Conservation (phyloP, 2,113 vertebrate species). For the Gavia stellata region DNA sequence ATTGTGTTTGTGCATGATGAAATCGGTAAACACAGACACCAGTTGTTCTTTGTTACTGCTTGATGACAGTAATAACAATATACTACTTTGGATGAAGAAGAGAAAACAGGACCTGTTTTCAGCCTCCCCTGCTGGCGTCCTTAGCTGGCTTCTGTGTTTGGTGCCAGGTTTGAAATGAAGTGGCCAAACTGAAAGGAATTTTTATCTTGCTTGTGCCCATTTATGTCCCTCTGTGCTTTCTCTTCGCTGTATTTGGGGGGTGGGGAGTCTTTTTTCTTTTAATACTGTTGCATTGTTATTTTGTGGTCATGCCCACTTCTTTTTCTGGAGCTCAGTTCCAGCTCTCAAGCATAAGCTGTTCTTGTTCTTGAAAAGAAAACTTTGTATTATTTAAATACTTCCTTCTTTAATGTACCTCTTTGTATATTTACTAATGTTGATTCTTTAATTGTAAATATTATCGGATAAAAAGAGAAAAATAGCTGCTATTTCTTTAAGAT, state of each 20-base stretch:
- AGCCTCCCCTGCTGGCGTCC: neutral
- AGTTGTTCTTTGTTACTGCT: neutral
- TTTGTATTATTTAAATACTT: neutral
- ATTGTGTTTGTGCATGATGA: neutral
- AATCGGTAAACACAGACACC: neutral
- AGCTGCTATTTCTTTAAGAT: neutral
- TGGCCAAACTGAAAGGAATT: neutral
- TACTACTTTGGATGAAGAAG: neutral
- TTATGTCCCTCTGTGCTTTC: neutral
- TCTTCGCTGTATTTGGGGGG: neutral
- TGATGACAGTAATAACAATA: neutral
- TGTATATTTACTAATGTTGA: neutral
- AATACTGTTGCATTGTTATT: neutral
- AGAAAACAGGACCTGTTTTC: neutral
- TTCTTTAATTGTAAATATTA: neutral
- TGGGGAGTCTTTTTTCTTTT: neutral
- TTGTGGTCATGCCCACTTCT: rapidly evolving
- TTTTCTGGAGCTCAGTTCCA: neutral
- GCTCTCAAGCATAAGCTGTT: neutral
- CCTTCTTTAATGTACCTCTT: neutral
- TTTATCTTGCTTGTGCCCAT: neutral
- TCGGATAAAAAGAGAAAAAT: neutral
- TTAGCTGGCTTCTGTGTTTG: neutral
- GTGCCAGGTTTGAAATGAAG: neutral
- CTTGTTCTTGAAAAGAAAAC: neutral